phyloP scores from a whole-genome alignment of 1,140 invertebrate genomes.

The Zelostemma sp. region DNA sequence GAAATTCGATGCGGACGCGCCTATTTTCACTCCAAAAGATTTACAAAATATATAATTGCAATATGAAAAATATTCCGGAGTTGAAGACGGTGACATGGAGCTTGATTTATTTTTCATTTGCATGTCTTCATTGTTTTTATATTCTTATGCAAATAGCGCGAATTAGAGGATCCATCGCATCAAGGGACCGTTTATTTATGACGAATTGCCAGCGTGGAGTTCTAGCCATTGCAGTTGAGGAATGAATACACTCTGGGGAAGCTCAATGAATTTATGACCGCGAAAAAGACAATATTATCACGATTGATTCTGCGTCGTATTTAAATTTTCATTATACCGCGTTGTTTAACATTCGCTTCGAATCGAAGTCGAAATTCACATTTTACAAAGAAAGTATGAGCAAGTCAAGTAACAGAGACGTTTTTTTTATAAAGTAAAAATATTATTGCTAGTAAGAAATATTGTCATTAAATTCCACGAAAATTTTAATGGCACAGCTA shows the following conservation, averaged over 20 bases:
- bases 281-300: neutral
- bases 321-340: neutral
- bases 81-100: too few relatives aligned
- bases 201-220: neutral
- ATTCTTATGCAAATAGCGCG: neutral
- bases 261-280: neutral
- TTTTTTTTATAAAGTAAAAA: too few relatives aligned
- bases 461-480: neutral
- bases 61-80: too few relatives aligned
- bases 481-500: slow-evolving; percentile 39
- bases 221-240: neutral
- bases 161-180: neutral
- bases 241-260: neutral
- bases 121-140: neutral
- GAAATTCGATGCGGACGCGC: too few relatives aligned
- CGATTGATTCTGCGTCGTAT: neutral
- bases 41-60: too few relatives aligned
- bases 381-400: too few relatives aligned
- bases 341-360: too few relatives aligned
- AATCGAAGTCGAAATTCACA: too few relatives aligned
- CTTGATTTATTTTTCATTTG: neutral
- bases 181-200: neutral
- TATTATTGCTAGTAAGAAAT: neutral
- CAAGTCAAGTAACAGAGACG: too few relatives aligned
- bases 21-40: too few relatives aligned